Percentiles rank a stretch among this genome's conserved stretches.
Evolutionary conservation across 2,113 vertebrate species (phyloP).

Genomic region (Scopus umbretta): DNA sequence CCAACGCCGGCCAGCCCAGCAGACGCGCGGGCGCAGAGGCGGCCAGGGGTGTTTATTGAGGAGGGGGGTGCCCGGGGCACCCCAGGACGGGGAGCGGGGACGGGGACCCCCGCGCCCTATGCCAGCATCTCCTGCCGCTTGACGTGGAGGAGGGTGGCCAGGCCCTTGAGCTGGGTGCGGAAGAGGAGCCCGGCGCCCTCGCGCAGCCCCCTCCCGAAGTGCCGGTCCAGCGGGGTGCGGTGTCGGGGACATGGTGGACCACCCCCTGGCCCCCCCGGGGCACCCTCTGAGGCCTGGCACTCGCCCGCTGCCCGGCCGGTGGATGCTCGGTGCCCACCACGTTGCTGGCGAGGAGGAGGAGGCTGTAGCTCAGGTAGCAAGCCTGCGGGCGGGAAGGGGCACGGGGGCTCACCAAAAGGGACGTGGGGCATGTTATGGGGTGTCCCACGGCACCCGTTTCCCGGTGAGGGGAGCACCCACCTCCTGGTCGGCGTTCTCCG

Average conservation of each 20-base stretch:
- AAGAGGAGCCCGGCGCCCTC: conserved; percentile 15
- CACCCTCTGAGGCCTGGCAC: not conserved
- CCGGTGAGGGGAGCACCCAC: not conserved
- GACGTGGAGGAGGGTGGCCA: conserved; percentile 29
- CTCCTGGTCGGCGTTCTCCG: not conserved
- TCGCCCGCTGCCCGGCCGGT: not conserved
- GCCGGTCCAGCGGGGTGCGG: conserved; percentile 10
- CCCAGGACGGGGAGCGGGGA: not conserved
- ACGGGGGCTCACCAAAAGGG: not conserved
- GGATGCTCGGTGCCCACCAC: conserved; percentile 28
- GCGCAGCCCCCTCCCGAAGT: not conserved
- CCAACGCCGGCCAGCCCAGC: not conserved
- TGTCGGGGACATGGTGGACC: accelerated
- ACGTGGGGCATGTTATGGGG: accelerated
- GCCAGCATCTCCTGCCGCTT: conserved; percentile 46
- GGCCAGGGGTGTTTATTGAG: not conserved
- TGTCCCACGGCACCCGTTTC: not conserved
- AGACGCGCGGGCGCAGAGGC: accelerated
- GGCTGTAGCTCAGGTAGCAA: conserved; percentile 52
- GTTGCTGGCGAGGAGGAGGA: conserved; percentile 36
- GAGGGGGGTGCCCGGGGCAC: not conserved
- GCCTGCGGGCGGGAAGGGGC: not conserved
- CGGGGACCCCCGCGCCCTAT: not conserved
- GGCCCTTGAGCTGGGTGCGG: conserved; percentile 23
- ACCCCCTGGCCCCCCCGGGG: too few species aligned